phyloP scores from a whole-genome alignment of 2,113 vertebrate genomes.

The Bos javanicus region DNA sequence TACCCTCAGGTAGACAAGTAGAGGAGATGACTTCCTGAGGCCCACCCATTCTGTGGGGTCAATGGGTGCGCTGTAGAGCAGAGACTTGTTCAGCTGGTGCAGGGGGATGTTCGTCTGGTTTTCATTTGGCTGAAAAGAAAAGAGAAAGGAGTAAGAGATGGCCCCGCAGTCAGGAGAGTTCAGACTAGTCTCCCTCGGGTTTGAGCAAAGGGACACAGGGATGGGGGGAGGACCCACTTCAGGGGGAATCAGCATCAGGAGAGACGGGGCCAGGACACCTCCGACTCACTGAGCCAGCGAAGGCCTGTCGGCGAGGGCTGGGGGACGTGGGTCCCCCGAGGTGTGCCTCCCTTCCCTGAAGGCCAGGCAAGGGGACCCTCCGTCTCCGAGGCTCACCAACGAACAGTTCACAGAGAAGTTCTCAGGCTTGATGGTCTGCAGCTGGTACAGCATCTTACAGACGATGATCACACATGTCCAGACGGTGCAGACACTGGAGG shows the following conservation, averaged over 20 bases:
- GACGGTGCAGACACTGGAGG: conserved; percentile 95
- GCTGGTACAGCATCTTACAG: conserved; percentile 99
- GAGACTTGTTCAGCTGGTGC: conserved; percentile 79
- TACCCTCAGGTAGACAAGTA: conserved; percentile 94
- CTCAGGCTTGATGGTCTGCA: conserved; percentile 88
- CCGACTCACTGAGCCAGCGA: not conserved
- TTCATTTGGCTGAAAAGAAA: conserved; percentile 81
- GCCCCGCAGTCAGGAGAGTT: not conserved
- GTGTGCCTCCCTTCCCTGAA: not conserved
- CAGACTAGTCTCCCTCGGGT: not conserved
- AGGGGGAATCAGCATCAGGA: not conserved
- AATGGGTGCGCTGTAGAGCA: conserved; percentile 85
- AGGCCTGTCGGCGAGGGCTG: not conserved
- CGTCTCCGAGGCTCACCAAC: conserved; percentile 80
- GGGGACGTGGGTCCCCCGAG: not conserved
- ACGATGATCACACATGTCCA: conserved; percentile 98
- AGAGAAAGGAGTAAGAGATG: not conserved
- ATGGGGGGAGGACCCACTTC: not conserved
- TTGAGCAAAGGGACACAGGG: not conserved
- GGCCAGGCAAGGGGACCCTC: not conserved
- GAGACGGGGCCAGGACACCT: not conserved
- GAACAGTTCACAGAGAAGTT: conserved; percentile 88
- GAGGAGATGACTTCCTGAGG: conserved; percentile 85
- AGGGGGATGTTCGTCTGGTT: conserved; percentile 82
- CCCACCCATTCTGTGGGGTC: conserved; percentile 97